Evolutionary conservation across 2,797 vertebrate species (phyloP).

Genomic region (Ataeniobius toweri): DNA sequence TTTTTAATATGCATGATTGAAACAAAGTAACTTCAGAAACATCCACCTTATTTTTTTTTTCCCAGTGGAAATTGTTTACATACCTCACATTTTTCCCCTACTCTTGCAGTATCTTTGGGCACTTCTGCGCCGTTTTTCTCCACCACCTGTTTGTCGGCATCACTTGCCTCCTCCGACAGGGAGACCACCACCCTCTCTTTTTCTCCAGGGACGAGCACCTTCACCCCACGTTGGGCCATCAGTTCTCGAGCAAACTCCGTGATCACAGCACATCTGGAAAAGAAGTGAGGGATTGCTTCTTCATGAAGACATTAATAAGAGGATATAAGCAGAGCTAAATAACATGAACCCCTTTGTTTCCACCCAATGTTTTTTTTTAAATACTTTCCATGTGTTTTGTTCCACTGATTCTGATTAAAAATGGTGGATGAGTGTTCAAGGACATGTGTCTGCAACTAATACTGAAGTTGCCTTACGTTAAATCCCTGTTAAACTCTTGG

Average conservation of each 20-base stretch:
- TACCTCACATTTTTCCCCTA: slow-evolving; percentile 79
- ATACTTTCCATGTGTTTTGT: neutral
- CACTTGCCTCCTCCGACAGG: slow-evolving; percentile 73
- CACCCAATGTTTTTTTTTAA: neutral
- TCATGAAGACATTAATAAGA: neutral
- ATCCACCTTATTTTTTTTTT: neutral
- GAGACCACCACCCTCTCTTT: slow-evolving; percentile 80
- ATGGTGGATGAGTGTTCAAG: too few relatives aligned
- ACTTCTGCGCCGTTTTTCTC: slow-evolving; percentile 66
- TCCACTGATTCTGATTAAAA: neutral
- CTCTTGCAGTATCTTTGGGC: slow-evolving; percentile 46
- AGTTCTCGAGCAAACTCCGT: slow-evolving; percentile 87
- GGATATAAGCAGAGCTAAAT: neutral
- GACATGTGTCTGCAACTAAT: neutral
- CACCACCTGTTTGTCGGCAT: slow-evolving; percentile 21
- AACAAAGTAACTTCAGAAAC: neutral
- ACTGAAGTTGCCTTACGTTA: slow-evolving; percentile 84
- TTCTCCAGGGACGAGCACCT: slow-evolving; percentile 86
- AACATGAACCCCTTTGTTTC: neutral
- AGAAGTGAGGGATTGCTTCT: too few relatives aligned
- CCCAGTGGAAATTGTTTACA: neutral
- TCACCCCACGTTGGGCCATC: slow-evolving; percentile 83
- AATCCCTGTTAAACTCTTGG: slow-evolving; percentile 93
- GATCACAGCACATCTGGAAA: slow-evolving; percentile 86
- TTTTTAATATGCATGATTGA: neutral